Evolutionary conservation across 2,113 vertebrate species (phyloP), one percentile per base, ranked within the genome.

Genomic region (Burhinus oedicnemus): DNA sequence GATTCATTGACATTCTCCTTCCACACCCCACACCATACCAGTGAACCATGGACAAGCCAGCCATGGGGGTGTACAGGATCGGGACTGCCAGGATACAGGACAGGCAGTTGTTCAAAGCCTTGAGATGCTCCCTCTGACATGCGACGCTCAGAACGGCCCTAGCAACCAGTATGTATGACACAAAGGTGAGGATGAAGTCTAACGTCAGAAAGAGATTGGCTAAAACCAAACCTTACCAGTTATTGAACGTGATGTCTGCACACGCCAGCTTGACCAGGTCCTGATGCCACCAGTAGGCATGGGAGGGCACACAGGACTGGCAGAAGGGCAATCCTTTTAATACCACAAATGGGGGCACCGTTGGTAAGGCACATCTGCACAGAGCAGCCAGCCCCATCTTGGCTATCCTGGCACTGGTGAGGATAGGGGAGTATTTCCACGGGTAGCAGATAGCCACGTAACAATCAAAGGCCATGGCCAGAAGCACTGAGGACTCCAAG

Each of bases 71-170:
- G 29, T 27, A 26, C 12, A 88, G 95, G 15, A 96, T 92, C 9
- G 88, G 52, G 42, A 96, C 94, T 12, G 91, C 89, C 40, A 95
- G 95, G 52, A 12, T 5, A 95, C 69, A 15, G 8, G 96, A 96
- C 29, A 95, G 68, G 26, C 92, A 95, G 65, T 76, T 96, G 51
- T 94, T 95, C 80, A 97, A 88, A 49, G 89, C 23, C 83, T 42
- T 51, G 7, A 96, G 90, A 17, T 27, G 40, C 25, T 95, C 92
- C 18, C 84, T 90, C 17, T 2, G 77, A 42, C 93, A 95, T 8
- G 91, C 47, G 14, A 91, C 89, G 77, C 90, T 86, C 60, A 95
- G 65, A 18, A 95, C 42, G 2, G 89, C 92, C 30, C 22, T 66
- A 12, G 90, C 87, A 26, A 20, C 38, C 30, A 4, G 34, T 17